These are phyloP conservation scores for Pangasius mekongensis DNA, from an alignment of 2,797 vertebrate genomes.

Conservation along the genomic window DNA sequence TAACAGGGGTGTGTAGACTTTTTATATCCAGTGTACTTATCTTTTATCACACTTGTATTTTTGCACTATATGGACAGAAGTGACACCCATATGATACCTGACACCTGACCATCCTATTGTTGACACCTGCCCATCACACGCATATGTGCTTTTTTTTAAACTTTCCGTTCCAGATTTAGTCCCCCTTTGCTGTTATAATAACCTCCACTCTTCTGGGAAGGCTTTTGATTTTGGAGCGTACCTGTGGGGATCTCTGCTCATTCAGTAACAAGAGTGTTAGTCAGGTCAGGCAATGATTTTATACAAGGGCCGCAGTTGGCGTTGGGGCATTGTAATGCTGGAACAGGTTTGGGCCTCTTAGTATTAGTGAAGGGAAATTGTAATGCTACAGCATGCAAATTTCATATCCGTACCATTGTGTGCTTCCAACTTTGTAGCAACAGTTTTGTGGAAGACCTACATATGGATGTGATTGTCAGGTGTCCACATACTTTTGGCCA, in stretches of 20 bases:
- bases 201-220: neutral
- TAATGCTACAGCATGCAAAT: no score
- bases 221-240: neutral
- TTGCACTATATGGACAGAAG: neutral
- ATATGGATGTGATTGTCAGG: no score
- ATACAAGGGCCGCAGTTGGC: neutral
- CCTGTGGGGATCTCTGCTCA: neutral
- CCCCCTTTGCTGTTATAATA: neutral
- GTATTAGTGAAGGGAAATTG: no score
- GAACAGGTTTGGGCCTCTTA: neutral
- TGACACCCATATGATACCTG: no score
- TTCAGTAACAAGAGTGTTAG: neutral
- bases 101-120: no score
- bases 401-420: no score
- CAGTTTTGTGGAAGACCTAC: no score
- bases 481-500: no score
- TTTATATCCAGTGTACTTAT: neutral
- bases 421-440: no score
- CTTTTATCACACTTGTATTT: neutral
- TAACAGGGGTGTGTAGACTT: neutral
- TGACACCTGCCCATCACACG: neutral
- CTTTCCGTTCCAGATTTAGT: neutral
- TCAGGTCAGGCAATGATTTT: neutral
- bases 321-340: neutral
- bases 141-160: neutral